Base-by-base conservation (phyloP, 1,140 invertebrate genomes). In the Brachionus angularis region DNA sequence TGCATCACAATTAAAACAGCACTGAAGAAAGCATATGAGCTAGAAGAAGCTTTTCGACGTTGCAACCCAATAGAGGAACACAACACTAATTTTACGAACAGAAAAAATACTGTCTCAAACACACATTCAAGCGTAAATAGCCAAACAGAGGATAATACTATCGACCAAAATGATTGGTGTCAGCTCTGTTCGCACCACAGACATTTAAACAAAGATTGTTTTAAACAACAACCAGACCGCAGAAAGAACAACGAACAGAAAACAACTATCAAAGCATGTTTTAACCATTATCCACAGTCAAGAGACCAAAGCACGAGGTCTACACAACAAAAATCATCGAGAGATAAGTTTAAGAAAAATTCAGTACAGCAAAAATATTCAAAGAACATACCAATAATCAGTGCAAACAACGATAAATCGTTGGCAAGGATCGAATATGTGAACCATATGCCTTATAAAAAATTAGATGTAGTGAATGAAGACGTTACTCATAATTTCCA, bases 191-290 rank as follows among this genome's bases (percentile, higher is more conserved):
- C 21, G 25, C 2, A 50, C 29, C 47, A 50, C 47, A 50, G 29
- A 27, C 47, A 50, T 50, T 50, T 50, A 27, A 50, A 50, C 21
- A 50, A 50, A 50, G 47, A 50, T 50, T 50, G 47, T 50, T 27
- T 27, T 50, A 50, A 50, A 50, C 47, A 50, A 27, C 47, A 50
- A 27, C 47, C 23, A 14, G 47, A 50, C 23, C 47, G 47, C 29
- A 50, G 14, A 50, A n/a, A n/a, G n/a, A n/a, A n/a, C n/a, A 50
- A 21, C 29, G 47, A 50, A 50, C 47, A 50, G 29, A 50, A 50
- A 27, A 50, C 47, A 27, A 50, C 18, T 27, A 50, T 50, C 47
- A 50, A 50, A 27, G 47, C 47, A 27, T 50, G 47, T 50, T 50
- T 50, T 27, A 50, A 50, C 47, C 47, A 50, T 27, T 50, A 21